phyloP scores from a whole-genome alignment of 2,797 vertebrate genomes.

The Amazonetta brasiliensis region DNA sequence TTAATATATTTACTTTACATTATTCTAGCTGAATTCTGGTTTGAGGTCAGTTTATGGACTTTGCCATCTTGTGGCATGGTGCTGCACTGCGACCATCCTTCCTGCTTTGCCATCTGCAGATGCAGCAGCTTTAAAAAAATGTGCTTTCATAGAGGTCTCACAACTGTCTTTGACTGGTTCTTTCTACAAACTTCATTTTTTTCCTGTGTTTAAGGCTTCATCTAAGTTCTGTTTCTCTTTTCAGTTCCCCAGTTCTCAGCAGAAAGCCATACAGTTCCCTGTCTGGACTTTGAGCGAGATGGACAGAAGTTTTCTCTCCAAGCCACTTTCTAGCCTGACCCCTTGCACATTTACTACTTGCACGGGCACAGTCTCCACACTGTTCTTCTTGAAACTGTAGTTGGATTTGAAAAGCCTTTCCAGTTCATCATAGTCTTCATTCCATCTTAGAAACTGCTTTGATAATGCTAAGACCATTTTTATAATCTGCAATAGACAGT shows the following conservation, averaged over 20 bases:
- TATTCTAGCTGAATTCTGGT: background rate
- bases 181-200: background rate
- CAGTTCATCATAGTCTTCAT: background rate
- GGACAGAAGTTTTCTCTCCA: background rate
- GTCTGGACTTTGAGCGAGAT: background rate
- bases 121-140: background rate
- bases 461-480: background rate
- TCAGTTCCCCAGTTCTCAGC: background rate
- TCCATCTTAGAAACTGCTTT: background rate
- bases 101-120: background rate
- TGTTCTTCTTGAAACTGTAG: background rate
- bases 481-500: background rate
- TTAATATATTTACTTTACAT: background rate
- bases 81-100: slow-evolving; percentile 9
- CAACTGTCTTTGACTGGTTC: fast-evolving
- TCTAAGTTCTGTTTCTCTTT: background rate
- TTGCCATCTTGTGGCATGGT: slow-evolving; percentile 57
- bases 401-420: background rate
- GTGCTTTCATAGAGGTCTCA: background rate
- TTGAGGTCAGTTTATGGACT: slow-evolving; percentile 22
- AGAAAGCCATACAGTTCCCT: background rate
- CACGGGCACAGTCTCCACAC: background rate
- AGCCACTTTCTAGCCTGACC: background rate
- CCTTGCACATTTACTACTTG: background rate
- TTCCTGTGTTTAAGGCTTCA: background rate